Conservation (phyloP, 1,140 invertebrate species). For the Laupala kohalensis region DNA sequence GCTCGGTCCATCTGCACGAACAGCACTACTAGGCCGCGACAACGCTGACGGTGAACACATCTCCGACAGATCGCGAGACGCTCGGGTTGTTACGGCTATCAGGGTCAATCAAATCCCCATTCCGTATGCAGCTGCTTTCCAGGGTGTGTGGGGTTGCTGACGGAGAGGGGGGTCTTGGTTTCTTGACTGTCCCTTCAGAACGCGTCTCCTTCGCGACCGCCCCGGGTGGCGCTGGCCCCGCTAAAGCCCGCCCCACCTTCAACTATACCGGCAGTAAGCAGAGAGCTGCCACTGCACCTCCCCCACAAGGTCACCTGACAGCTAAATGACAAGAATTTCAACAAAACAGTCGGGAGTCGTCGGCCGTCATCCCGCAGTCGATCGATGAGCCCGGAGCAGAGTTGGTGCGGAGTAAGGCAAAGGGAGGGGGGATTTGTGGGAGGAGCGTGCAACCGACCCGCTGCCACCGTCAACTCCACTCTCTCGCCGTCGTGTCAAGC, state of each 20-base stretch:
- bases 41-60: not conserved
- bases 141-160: not conserved
- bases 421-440: too few species aligned
- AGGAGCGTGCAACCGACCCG: too few species aligned
- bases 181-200: too few species aligned
- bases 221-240: too few species aligned
- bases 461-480: too few species aligned
- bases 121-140: not conserved
- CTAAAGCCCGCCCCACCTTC: not conserved
- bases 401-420: too few species aligned
- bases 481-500: too few species aligned
- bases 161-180: too few species aligned
- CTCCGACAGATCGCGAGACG: not conserved
- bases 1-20: not conserved
- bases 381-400: not conserved
- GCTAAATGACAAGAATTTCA: not conserved
- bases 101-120: not conserved
- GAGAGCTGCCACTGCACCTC: not conserved
- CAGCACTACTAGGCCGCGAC: too few species aligned
- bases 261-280: not conserved
- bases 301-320: not conserved
- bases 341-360: not conserved
- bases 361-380: too few species aligned
- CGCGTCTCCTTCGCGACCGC: too few species aligned
- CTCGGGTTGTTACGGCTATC: not conserved